These are phyloP conservation scores for Dicranocentrus wangi DNA, from an alignment of 2,888 invertebrate species.

Conservation along the genomic window DNA sequence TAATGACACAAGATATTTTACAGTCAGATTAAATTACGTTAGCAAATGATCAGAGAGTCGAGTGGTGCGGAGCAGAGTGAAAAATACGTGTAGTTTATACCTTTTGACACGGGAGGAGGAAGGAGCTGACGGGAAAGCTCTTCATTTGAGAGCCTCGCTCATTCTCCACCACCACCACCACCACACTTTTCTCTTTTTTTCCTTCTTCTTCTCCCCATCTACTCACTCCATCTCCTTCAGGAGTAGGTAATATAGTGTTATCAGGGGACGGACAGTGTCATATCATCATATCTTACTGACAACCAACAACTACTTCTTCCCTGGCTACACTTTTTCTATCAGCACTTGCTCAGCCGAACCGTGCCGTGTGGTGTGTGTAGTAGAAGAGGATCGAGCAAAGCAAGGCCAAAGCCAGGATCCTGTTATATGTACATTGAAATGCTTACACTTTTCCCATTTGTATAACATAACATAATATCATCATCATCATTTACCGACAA, in stretches of 20 bases:
- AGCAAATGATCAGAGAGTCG: not conserved
- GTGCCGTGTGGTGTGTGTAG: not conserved
- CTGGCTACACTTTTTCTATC: not conserved
- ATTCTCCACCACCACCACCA: too few relatives aligned
- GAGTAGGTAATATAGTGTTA: slow-evolving; percentile 11
- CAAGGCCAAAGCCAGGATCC: slow-evolving; percentile 22
- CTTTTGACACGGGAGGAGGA: not conserved
- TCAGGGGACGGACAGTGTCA: slow-evolving; percentile 50
- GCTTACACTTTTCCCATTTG: slow-evolving; percentile 8
- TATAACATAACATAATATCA: too few relatives aligned
- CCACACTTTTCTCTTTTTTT: not conserved
- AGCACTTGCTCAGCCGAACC: not conserved
- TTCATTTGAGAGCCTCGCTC: slow-evolving; percentile 32
- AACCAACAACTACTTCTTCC: not conserved
- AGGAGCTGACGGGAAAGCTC: not conserved
- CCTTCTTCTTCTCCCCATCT: not conserved
- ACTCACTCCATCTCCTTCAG: too few relatives aligned
- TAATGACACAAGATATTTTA: slow-evolving; percentile 65
- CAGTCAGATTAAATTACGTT: slow-evolving; percentile 63
- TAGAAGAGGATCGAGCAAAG: not conserved
- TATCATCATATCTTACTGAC: slow-evolving; percentile 54
- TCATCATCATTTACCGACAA: not conserved
- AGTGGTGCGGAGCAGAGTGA: too few relatives aligned
- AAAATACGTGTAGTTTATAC: too few relatives aligned
- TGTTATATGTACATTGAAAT: slow-evolving; percentile 28